phyloP scores from a whole-genome alignment of 37 sponge, comb jelly and placozoan genomes.

The Axinella damicornis region DNA sequence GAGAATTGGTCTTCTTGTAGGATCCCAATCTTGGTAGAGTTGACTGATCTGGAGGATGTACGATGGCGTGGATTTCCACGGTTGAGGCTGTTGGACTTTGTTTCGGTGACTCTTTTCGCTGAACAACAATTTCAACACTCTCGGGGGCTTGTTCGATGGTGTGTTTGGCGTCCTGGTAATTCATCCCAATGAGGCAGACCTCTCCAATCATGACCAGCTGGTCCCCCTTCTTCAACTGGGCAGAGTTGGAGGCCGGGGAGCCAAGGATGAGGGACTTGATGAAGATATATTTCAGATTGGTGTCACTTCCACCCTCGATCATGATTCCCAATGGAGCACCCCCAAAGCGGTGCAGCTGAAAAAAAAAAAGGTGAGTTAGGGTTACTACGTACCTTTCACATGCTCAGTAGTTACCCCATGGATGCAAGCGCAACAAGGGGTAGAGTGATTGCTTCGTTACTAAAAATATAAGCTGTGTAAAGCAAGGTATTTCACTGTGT shows the following conservation, averaged over 20 bases:
- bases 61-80: not conserved
- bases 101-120: constrained; percentile 37
- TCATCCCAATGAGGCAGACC: constrained; percentile 72
- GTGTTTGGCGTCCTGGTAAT: constrained; percentile 43
- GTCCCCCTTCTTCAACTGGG: constrained; percentile 52
- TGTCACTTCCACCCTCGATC: constrained; percentile 76
- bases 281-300: constrained; percentile 61
- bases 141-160: constrained; percentile 43
- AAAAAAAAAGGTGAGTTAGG: not conserved
- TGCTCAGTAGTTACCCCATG: too few species aligned
- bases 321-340: constrained; percentile 54
- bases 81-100: not conserved
- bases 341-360: not conserved
- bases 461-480: too few species aligned
- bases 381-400: too few species aligned
- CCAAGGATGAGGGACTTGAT: constrained; percentile 48
- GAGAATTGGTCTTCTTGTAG: too few species aligned
- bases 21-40: too few species aligned
- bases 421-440: too few species aligned
- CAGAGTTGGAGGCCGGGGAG: constrained; percentile 53
- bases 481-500: too few species aligned
- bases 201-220: constrained; percentile 78
- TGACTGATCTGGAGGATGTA: not conserved
- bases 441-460: too few species aligned
- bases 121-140: constrained; percentile 55